Conservation (phyloP, 1,140 invertebrate genomes). For the Lordiphosa clarofinis region DNA sequence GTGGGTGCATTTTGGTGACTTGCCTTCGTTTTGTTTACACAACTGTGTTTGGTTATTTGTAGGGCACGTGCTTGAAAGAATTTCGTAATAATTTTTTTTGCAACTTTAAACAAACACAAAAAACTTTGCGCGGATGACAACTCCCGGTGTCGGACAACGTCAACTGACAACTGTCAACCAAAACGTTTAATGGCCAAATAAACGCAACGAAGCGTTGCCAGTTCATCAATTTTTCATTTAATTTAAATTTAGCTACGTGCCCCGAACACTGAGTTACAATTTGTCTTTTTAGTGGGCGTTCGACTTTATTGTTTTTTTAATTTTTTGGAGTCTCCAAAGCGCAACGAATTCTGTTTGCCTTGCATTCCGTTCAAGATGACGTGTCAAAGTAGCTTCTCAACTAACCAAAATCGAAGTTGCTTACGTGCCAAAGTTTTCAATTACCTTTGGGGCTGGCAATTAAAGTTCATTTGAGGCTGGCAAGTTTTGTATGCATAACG, state of each 20-base stretch:
- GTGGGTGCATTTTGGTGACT: constrained; percentile 4
- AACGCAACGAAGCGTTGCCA: constrained; percentile 29
- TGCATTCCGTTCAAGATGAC: constrained; percentile 65
- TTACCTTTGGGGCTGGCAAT: no score
- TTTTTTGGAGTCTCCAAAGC: constrained; percentile 20
- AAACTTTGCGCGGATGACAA: constrained; percentile 28
- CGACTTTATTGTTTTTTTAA: constrained; percentile 6
- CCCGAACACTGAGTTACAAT: constrained; percentile 8
- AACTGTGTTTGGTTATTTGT: neutral
- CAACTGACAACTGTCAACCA: constrained; percentile 64
- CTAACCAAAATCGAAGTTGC: constrained; percentile 6
- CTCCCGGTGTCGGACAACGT: constrained; percentile 63
- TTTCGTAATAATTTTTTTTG: constrained; percentile 10
- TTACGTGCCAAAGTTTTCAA: constrained; percentile 38
- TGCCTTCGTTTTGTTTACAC: neutral
- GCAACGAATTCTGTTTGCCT: constrained; percentile 65
- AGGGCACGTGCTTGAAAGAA: neutral
- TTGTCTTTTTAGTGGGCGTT: no score
- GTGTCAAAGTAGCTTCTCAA: constrained; percentile 34
- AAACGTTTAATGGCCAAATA: constrained; percentile 53
- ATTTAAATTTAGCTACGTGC: constrained; percentile 54
- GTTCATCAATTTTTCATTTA: constrained; percentile 77
- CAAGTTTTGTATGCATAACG: constrained; percentile 1
- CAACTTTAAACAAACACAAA: constrained; percentile 9
- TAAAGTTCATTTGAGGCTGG: constrained; percentile 30